phyloP scores from a whole-genome alignment of 2,113 vertebrate species.

The Ursus arctos region DNA sequence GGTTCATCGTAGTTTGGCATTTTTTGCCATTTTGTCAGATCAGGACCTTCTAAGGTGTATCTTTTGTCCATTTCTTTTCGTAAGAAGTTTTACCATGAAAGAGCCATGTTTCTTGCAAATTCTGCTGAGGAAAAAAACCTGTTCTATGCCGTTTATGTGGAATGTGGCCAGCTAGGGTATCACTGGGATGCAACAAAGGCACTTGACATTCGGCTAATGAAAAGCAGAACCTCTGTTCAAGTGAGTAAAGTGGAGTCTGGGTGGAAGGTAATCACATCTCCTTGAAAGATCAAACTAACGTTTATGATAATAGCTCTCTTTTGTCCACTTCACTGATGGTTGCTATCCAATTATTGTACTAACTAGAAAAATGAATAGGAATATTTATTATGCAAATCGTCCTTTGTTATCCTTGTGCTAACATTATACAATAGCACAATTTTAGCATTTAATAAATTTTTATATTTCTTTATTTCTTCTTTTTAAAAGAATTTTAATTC shows the following conservation, averaged over 20 bases:
- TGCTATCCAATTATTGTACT: slow-evolving; percentile 71
- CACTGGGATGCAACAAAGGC: background rate
- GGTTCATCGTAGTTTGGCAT: background rate
- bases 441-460: slow-evolving; percentile 54
- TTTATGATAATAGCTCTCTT: slow-evolving; percentile 69
- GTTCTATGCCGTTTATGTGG: background rate
- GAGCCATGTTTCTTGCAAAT: background rate
- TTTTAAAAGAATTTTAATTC: background rate
- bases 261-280: slow-evolving; percentile 54
- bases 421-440: slow-evolving; percentile 21
- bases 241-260: background rate
- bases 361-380: slow-evolving; percentile 53
- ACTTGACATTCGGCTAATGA: slow-evolving; percentile 5
- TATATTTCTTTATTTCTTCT: background rate
- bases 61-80: background rate
- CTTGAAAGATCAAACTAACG: slow-evolving; percentile 54
- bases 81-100: background rate
- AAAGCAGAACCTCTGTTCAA: slow-evolving; percentile 40
- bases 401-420: slow-evolving; percentile 61
- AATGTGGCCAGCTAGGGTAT: slow-evolving; percentile 18
- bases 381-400: slow-evolving; percentile 68
- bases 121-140: background rate
- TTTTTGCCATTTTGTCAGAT: background rate
- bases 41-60: background rate
- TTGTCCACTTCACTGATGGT: slow-evolving; percentile 58